Base-by-base conservation (phyloP, 1,140 invertebrate genomes). In the Bombus vancouverensis region DNA sequence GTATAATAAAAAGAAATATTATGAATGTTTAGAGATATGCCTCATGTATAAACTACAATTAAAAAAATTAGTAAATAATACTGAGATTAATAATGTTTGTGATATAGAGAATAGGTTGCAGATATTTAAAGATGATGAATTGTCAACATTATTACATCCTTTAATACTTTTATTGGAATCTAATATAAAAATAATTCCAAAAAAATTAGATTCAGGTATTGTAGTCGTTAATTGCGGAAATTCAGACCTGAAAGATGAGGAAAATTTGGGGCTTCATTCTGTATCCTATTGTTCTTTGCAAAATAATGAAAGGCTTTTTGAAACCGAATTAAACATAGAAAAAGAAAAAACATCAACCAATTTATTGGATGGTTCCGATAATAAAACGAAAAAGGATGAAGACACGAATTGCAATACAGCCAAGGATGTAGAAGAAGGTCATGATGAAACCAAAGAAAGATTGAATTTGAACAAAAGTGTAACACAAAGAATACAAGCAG, bases 131-230 rank as follows among this genome's bases (percentile, higher is more conserved):
- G 71, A 87, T 12, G 81, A 82, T 42, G 72, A 85, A 39, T 32
- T 86, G 62, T 76, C 83, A 18, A 53, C 78, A 12, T 76, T 84
- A 47, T 76, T 95, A n/a, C 85, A 85, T 65, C 87, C 92, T 34
- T 75, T 95, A 15, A 91, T 94, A 28, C 86, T 84, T n/a, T 22
- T 90, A 4, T 83, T 95, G 2, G 92, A 93, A 72, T 89, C 90
- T 0, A 88, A 92, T 83, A 53, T 83, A 4, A 92, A 88, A 68
- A 44, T 28, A 15, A 77, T 34, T 68, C 90, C 90, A 32, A 91
- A 91, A 22, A 93, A 91, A 88, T 83, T 92, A 44, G 87, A 93
- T 44, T 93, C 93, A 0, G 94, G 94, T 12, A 95, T 95, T 37
- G 94, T 95, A 1, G 83, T 95, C 0, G 94, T 95, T 5, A 94